phyloP scores from a whole-genome alignment of 2,797 vertebrate genomes.

The Phrynocephalus vlangalii region DNA sequence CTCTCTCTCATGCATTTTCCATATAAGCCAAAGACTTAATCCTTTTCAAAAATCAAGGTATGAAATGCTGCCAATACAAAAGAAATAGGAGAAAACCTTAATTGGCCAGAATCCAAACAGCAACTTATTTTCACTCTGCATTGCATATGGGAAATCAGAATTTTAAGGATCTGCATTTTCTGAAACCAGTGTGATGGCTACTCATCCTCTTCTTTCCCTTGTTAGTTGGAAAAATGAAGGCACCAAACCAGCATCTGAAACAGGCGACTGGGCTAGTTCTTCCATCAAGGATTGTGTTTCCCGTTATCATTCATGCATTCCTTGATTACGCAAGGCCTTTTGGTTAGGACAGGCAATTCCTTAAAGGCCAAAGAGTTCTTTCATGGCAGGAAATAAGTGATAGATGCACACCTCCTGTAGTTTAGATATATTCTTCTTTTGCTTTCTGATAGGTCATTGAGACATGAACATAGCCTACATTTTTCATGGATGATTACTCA shows the following conservation, averaged over 20 bases:
- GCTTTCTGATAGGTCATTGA: too few relatives aligned
- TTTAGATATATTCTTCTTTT: too few relatives aligned
- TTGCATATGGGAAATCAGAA: conserved; percentile 25
- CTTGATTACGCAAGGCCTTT: background rate
- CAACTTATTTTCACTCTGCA: conserved; percentile 11
- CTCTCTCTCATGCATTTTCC: conserved; percentile 25
- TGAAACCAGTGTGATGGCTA: background rate
- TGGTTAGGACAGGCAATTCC: too few relatives aligned
- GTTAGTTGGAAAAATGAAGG: background rate
- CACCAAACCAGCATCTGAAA: too few relatives aligned
- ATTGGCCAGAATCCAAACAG: conserved; percentile 24
- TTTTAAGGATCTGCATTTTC: conserved; percentile 41
- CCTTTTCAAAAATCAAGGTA: conserved; percentile 4
- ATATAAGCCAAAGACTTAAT: conserved; percentile 29
- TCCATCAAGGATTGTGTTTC: too few relatives aligned
- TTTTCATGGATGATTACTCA: too few relatives aligned
- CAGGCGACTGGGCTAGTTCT: too few relatives aligned
- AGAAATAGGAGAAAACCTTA: conserved; percentile 37
- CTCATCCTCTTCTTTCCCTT: background rate
- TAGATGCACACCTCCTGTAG: too few relatives aligned
- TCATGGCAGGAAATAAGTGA: too few relatives aligned
- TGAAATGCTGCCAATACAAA: conserved; percentile 33
- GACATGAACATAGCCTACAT: too few relatives aligned
- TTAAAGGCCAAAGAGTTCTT: too few relatives aligned
- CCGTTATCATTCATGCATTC: background rate